phyloP scores from a whole-genome alignment of 2,888 invertebrate genomes.

The Anarsia innoxiella region DNA sequence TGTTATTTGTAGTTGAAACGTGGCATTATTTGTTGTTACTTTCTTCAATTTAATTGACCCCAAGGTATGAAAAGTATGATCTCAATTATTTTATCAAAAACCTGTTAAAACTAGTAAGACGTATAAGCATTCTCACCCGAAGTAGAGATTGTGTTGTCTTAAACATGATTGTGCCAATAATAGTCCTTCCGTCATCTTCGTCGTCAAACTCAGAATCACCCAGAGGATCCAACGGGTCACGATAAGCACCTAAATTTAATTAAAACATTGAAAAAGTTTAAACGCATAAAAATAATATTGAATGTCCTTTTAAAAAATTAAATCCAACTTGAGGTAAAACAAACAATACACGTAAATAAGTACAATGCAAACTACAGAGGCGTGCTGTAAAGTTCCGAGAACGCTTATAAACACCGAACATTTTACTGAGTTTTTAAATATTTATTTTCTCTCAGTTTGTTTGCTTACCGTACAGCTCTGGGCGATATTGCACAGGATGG shows the following conservation, averaged over 20 bases:
- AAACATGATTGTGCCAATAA: slow-evolving; percentile 60
- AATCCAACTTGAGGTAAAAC: slow-evolving; percentile 14
- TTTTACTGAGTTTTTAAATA: background rate
- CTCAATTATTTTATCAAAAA: too few species aligned
- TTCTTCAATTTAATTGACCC: too few species aligned
- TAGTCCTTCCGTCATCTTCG: slow-evolving; percentile 60
- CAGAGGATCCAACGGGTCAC: slow-evolving; percentile 48
- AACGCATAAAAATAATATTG: too few species aligned
- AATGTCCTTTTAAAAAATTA: background rate
- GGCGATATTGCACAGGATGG: slow-evolving; percentile 54
- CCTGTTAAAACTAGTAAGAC: too few species aligned
- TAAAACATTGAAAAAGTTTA: too few species aligned
- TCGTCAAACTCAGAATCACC: slow-evolving; percentile 58
- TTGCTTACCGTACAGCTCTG: slow-evolving; percentile 51
- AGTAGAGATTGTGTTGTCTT: slow-evolving; percentile 60
- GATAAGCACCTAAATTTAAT: too few species aligned
- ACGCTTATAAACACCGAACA: background rate
- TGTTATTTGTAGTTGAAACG: too few species aligned
- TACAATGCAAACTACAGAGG: background rate
- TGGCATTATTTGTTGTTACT: too few species aligned
- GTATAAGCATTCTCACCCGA: slow-evolving; percentile 47
- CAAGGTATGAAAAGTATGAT: too few species aligned
- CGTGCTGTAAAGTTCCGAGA: background rate
- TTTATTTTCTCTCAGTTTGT: slow-evolving; percentile 3
- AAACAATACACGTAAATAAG: slow-evolving; percentile 1